Evolutionary conservation across 2,797 vertebrate genomes (phyloP).

Genomic region (Sebastes alutus): DNA sequence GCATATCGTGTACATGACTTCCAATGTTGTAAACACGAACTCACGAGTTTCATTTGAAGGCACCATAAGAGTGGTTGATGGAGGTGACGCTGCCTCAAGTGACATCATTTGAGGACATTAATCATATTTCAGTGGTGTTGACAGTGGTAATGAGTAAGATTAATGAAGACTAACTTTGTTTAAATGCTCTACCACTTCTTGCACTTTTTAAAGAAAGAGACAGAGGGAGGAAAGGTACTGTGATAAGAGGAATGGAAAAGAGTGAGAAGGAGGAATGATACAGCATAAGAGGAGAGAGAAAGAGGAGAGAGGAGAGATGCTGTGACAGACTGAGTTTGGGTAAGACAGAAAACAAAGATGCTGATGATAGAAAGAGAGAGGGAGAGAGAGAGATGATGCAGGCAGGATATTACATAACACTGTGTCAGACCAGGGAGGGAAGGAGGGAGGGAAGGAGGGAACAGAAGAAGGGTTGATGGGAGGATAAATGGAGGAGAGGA

Average conservation of each 20-base stretch:
- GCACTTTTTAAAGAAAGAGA: neutral
- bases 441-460: neutral
- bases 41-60: no score
- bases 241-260: neutral
- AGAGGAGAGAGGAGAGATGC: neutral
- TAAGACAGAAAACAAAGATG: constrained; percentile 25
- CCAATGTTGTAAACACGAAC: no score
- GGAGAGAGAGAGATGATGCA: constrained; percentile 29
- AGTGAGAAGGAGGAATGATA: neutral
- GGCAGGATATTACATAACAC: constrained; percentile 58
- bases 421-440: constrained; percentile 16
- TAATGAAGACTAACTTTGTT: neutral
- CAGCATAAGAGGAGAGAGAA: neutral
- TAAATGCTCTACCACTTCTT: neutral
- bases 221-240: neutral
- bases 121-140: neutral
- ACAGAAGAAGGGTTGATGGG: neutral
- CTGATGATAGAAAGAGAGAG: constrained; percentile 28
- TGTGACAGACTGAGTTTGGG: constrained; percentile 28
- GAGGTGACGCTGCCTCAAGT: no score
- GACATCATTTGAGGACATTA: neutral
- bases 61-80: no score
- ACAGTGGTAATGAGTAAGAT: neutral
- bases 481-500: constrained; percentile 16
- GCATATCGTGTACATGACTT: no score